Evolutionary conservation across 2,888 invertebrate genomes (phyloP).

Genomic region (Seira musarum): DNA sequence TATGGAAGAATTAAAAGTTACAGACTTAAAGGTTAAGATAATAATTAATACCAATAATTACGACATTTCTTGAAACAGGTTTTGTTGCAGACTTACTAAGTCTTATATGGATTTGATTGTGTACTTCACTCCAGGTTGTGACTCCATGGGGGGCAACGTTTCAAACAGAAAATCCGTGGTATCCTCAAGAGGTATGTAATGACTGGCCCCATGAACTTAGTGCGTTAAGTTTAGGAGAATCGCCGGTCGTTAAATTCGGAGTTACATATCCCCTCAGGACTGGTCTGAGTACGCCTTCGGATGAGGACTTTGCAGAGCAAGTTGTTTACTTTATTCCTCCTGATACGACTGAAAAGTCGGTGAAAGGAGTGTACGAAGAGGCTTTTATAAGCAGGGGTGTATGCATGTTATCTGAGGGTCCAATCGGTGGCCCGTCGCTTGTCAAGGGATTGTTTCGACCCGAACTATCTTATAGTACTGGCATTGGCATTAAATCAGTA

Average conservation of each 20-base stretch:
- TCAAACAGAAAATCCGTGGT: conserved; percentile 65
- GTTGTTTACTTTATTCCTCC: conserved; percentile 41
- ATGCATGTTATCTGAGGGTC: conserved; percentile 64
- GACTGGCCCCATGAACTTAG: conserved; percentile 68
- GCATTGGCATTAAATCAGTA: conserved; percentile 62
- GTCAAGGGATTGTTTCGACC: conserved; percentile 68
- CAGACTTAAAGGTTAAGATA: too few species aligned
- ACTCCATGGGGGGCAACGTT: conserved; percentile 65
- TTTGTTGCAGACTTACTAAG: too few species aligned
- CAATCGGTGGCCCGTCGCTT: conserved; percentile 66
- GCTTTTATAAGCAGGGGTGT: conserved; percentile 63
- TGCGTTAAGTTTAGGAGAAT: conserved; percentile 68
- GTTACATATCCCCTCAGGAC: conserved; percentile 66
- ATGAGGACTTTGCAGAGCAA: conserved; percentile 61
- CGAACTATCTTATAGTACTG: conserved; percentile 67
- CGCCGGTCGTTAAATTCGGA: conserved; percentile 66
- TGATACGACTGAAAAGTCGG: not conserved
- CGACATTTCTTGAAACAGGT: too few species aligned
- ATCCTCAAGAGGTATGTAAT: conserved; percentile 66
- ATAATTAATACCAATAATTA: too few species aligned
- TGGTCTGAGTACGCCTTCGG: conserved; percentile 60
- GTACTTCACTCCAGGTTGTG: conserved; percentile 49
- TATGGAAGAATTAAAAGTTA: too few species aligned
- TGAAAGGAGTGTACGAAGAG: conserved; percentile 59
- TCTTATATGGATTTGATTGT: not conserved